Conservation (phyloP, 2,113 vertebrate species). For the Sceloporus undulatus region DNA sequence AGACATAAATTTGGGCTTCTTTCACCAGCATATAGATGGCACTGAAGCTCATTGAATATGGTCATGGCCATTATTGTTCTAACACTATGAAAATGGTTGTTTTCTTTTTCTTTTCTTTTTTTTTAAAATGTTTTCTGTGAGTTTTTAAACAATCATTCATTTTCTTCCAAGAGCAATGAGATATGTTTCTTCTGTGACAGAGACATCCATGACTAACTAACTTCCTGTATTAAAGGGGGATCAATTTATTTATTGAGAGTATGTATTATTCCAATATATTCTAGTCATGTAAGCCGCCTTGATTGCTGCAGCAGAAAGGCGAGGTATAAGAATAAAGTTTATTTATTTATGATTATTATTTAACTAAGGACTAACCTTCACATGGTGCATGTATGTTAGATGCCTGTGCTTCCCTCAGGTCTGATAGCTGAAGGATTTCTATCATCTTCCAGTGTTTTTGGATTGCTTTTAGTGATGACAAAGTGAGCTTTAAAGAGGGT, state of each 20-base stretch:
- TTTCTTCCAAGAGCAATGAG: not conserved
- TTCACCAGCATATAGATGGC: not conserved
- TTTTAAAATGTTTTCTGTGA: not conserved
- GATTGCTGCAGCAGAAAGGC: too few relatives aligned
- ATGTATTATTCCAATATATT: too few relatives aligned
- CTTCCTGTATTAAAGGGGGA: not conserved
- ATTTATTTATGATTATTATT: too few relatives aligned
- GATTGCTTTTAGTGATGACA: conserved; percentile 18
- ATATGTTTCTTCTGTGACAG: not conserved
- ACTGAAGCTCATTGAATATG: not conserved
- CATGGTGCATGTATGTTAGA: not conserved
- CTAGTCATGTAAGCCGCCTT: too few relatives aligned
- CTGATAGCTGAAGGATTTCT: conserved; percentile 31
- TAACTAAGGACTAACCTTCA: not conserved
- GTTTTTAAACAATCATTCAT: not conserved
- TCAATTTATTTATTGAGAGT: too few relatives aligned
- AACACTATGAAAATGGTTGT: not conserved
- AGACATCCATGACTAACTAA: not conserved
- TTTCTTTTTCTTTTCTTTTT: not conserved
- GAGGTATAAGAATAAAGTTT: too few relatives aligned
- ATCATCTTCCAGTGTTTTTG: not conserved
- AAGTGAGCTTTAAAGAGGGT: conserved; percentile 25
- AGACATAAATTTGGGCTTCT: not conserved
- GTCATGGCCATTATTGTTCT: not conserved
- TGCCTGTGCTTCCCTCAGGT: too few relatives aligned